phyloP scores from a whole-genome alignment of 2,797 vertebrate species.

The Clarias laeviceps region DNA sequence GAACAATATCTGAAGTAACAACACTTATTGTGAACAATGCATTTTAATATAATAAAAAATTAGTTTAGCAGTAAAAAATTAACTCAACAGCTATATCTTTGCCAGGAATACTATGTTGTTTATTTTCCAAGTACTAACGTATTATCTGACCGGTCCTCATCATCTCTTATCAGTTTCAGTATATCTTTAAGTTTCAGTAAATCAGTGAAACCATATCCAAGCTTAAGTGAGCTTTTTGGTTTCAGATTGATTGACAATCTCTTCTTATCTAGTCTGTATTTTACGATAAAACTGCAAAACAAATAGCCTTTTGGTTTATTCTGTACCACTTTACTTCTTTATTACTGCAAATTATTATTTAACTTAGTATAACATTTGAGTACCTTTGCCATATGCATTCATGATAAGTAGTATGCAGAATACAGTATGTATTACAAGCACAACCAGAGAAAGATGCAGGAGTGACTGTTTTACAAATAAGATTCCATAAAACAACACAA shows the following conservation, averaged over 20 bases:
- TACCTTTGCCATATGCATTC: not conserved
- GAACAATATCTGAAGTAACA: not conserved
- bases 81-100: not conserved
- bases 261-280: not conserved
- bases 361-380: not conserved
- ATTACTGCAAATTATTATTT: not conserved
- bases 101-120: not conserved
- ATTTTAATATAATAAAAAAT: not conserved
- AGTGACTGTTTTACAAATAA: not conserved
- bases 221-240: not conserved
- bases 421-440: not conserved
- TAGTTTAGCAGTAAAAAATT: not conserved
- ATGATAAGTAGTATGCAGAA: not conserved
- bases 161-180: not conserved
- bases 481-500: not conserved
- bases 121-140: not conserved
- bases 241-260: not conserved
- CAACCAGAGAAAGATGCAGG: not conserved
- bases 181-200: not conserved
- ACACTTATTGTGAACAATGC: not conserved
- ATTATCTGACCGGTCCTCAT: not conserved
- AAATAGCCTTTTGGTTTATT: not conserved
- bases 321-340: not conserved
- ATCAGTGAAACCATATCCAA: not conserved
- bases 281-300: not conserved